Conservation (phyloP, 2,113 vertebrate genomes). For the Anarrhichthys ocellatus region DNA sequence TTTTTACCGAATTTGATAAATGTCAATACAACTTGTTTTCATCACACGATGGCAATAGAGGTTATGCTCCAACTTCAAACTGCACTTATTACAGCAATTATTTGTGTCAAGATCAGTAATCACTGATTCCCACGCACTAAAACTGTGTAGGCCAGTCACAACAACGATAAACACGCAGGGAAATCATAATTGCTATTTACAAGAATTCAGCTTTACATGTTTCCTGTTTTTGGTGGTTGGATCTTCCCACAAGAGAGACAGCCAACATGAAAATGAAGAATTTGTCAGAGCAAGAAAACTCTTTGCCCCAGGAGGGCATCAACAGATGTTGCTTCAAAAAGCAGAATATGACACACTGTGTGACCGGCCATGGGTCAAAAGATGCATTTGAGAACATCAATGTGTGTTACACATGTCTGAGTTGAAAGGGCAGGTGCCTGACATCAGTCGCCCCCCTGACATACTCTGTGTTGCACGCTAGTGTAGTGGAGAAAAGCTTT, state of each 20-base stretch:
- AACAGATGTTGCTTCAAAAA: neutral
- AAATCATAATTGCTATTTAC: neutral
- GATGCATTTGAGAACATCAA: neutral
- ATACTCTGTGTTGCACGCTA: neutral
- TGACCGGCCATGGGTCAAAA: neutral
- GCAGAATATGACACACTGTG: neutral
- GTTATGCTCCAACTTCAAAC: neutral
- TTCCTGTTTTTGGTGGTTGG: slow-evolving; percentile 4
- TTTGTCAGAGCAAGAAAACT: slow-evolving; percentile 1
- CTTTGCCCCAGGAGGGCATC: neutral
- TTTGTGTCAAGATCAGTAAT: slow-evolving; percentile 4
- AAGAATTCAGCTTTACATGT: slow-evolving; percentile 4
- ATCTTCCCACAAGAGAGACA: slow-evolving; percentile 7
- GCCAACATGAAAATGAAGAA: neutral
- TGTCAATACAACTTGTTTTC: neutral
- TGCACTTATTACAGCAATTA: neutral
- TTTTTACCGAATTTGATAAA: neutral
- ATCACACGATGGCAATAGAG: neutral
- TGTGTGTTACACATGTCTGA: neutral
- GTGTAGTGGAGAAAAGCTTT: neutral
- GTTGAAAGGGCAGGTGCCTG: neutral
- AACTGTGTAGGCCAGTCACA: neutral
- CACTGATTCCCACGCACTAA: neutral
- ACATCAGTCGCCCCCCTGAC: neutral
- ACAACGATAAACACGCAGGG: neutral